Evolutionary conservation across 2,888 invertebrate species (phyloP), one percentile per base, ranked within the genome.

Genomic region (Branchipolynoe longqiensis): DNA sequence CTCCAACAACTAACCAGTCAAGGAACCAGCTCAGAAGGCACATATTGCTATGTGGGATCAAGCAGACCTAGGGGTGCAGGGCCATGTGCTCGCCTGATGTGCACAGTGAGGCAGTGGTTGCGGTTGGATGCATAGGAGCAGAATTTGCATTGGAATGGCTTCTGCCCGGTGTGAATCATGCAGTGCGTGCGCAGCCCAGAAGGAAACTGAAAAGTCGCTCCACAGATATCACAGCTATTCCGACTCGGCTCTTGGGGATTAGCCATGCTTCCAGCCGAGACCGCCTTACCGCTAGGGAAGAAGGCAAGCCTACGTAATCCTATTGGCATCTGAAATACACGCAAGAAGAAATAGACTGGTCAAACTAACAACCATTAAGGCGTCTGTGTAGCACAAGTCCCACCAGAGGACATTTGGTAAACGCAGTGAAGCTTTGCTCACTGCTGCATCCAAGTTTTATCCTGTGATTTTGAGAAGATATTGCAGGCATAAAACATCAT

Each of bases 91-190:
- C 31, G 62, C 28, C 25, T 69, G 36, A 69, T 69, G 36, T 69
- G 69, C 36, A 18, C 36, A 14, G 69, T 69, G 6, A 69, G 36
- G 38, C 36, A 69, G 38, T 69, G 38, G 38, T 69, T 69, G 22
- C 69, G 33, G 38, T 69, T 69, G 12, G 69, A 69, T 6, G 69
- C 69, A 38, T 69, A 69, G 2, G 69, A 18, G 25, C 69, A 59
- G 28, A 82, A 14, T 14, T 33, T 0, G 38, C 83, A 83, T 28
- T 62, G 36, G 31, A 25, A 62, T 0, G 83, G 59, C 38, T 83
- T 83, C 25, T n/a, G 14, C 18, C 83, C 83, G 6, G 83, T 28
- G 40, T 83, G 83, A 18, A 59, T 62, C 83, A 40, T 83, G 62
- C 28, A n/a, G 25, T 83, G 83, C 0, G 40, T 58, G 1, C 31